These are phyloP conservation scores for Aurelia sp. DNA, from an alignment of 30 jellyfish, hydroid and myxozoan species.

Conservation along the genomic window DNA sequence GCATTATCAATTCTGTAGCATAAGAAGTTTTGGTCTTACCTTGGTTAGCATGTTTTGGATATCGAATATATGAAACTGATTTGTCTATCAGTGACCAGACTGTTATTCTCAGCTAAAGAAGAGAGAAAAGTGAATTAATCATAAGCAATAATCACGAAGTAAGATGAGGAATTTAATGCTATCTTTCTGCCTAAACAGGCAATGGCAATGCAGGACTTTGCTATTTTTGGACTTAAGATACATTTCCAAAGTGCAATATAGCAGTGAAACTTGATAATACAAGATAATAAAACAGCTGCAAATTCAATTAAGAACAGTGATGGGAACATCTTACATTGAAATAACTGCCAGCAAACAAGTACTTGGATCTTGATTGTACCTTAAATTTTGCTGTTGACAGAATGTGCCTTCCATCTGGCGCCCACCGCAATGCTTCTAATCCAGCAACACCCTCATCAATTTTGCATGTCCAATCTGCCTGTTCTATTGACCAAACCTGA, in stretches of 20 bases:
- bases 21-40: slow-evolving; percentile 36
- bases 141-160: background rate
- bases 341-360: too few species aligned
- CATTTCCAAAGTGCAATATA: too few species aligned
- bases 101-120: slow-evolving; percentile 85
- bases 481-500: slow-evolving; percentile 96
- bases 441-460: slow-evolving; percentile 97
- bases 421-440: slow-evolving; percentile 84
- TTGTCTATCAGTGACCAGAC: slow-evolving; percentile 94
- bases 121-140: background rate
- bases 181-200: too few species aligned
- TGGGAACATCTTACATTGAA: too few species aligned
- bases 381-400: slow-evolving; percentile 87
- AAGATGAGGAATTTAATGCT: too few species aligned
- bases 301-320: too few species aligned
- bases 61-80: slow-evolving; percentile 89
- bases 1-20: too few species aligned
- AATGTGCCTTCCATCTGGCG: slow-evolving; percentile 95
- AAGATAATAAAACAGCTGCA: too few species aligned
- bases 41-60: slow-evolving; percentile 90
- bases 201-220: too few species aligned
- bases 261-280: too few species aligned
- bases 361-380: slow-evolving; percentile 25
- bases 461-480: slow-evolving; percentile 95
- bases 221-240: too few species aligned